Percentiles rank a stretch among this genome's conserved stretches.
Conservation (phyloP, 1,140 invertebrate genomes). For the Apolygus lucorum region DNA sequence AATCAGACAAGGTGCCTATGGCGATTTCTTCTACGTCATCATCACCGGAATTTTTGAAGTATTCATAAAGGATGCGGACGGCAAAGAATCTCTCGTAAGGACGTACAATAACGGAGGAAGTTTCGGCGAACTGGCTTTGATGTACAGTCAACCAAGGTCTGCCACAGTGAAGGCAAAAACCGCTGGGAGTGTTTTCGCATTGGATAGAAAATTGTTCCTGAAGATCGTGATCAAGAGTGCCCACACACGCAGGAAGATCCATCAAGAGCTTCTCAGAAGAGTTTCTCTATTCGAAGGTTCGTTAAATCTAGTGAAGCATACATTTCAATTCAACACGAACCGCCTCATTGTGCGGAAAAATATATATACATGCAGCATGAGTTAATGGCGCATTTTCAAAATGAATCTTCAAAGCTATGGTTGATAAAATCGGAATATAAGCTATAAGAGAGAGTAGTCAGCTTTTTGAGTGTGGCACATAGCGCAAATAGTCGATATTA, state of each 20-base stretch:
- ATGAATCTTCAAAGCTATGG: too few relatives aligned
- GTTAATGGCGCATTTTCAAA: too few relatives aligned
- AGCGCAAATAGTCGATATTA: too few relatives aligned
- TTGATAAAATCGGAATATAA: too few relatives aligned
- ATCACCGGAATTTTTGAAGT: conserved; percentile 81
- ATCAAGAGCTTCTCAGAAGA: conserved; percentile 82
- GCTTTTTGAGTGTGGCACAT: too few relatives aligned
- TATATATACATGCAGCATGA: too few relatives aligned
- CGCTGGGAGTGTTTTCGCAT: conserved; percentile 83
- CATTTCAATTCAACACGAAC: too few relatives aligned
- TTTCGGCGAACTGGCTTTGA: conserved; percentile 91
- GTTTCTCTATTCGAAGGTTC: conserved; percentile 62
- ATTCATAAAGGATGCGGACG: conserved; percentile 60
- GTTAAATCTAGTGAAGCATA: too few relatives aligned
- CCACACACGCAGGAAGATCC: conserved; percentile 93
- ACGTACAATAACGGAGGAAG: conserved; percentile 83
- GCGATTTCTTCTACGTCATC: conserved; percentile 9
- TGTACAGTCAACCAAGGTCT: conserved; percentile 95
- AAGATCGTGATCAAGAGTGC: conserved; percentile 91
- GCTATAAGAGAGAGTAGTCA: too few relatives aligned
- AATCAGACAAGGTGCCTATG: conserved; percentile 6
- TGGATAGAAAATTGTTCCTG: conserved; percentile 91
- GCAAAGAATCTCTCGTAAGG: conserved; percentile 56
- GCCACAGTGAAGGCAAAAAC: conserved; percentile 76
- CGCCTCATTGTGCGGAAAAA: too few relatives aligned